Evolutionary conservation across 1,140 invertebrate species (phyloP).

Genomic region (Ooceraea biroi): DNA sequence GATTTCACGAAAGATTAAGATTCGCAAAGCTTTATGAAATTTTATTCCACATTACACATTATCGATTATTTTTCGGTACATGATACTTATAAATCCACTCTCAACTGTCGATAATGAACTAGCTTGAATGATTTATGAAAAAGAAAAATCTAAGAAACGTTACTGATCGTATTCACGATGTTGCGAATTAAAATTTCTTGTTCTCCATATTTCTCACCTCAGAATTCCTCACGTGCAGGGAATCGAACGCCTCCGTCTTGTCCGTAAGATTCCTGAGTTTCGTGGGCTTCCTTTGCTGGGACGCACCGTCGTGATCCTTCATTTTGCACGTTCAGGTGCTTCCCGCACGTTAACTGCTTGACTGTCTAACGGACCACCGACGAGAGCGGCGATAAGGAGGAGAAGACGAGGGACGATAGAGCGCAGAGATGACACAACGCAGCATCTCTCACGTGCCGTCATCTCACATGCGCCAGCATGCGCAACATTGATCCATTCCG

Average conservation of each 20-base stretch:
- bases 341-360: neutral
- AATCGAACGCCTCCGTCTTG: constrained; percentile 88
- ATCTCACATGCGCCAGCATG: constrained; percentile 80
- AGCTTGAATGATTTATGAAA: neutral
- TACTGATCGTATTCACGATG: neutral
- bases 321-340: constrained; percentile 65
- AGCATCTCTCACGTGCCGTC: constrained; percentile 63
- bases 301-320: constrained; percentile 81
- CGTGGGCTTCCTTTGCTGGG: constrained; percentile 86
- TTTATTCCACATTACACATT: no score
- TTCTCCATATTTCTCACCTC: constrained; percentile 83
- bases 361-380: constrained; percentile 8
- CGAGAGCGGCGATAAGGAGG: constrained; percentile 59
- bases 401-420: constrained; percentile 51
- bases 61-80: no score
- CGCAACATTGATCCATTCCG: constrained; percentile 79
- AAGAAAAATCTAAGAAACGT: neutral
- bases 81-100: no score
- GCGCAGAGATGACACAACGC: constrained; percentile 65
- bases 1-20: no score
- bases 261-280: constrained; percentile 88
- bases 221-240: constrained; percentile 86
- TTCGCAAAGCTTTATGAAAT: no score
- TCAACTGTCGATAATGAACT: neutral
- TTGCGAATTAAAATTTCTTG: neutral